Percentiles rank a stretch among this genome's conserved stretches.
Evolutionary conservation across 1,140 invertebrate genomes (phyloP).

Genomic region (Apocrypta bakeri): DNA sequence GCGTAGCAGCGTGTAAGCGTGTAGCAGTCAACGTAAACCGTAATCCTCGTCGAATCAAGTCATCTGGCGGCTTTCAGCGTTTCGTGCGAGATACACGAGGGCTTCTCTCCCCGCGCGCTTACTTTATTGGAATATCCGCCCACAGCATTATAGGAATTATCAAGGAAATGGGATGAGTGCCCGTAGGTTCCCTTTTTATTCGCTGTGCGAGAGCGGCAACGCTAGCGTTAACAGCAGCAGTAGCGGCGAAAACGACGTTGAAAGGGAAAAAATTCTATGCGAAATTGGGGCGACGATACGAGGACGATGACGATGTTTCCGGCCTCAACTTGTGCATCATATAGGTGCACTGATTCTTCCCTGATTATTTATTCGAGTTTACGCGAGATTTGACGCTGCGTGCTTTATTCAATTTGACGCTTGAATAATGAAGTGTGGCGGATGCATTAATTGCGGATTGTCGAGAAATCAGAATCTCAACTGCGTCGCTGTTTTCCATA

Average conservation of each 20-base stretch:
- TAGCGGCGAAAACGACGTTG: slow-evolving; percentile 3
- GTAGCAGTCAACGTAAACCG: slow-evolving; percentile 59
- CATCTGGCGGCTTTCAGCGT: slow-evolving; percentile 61
- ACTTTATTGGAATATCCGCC: slow-evolving; percentile 75
- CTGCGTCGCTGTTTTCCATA: no score
- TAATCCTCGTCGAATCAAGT: slow-evolving; percentile 66
- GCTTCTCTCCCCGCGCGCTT: slow-evolving; percentile 57
- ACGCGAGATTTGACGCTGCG: background rate
- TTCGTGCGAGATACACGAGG: slow-evolving; percentile 49
- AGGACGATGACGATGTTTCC: slow-evolving; percentile 22
- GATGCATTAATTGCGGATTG: no score
- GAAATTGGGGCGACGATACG: slow-evolving; percentile 24
- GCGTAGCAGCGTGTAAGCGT: background rate
- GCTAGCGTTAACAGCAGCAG: no score
- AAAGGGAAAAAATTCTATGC: slow-evolving; percentile 32
- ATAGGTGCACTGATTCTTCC: background rate
- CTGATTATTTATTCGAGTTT: slow-evolving; percentile 28
- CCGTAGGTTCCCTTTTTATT: slow-evolving; percentile 57
- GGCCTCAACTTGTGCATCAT: no score
- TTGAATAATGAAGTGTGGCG: no score
- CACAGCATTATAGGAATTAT: slow-evolving; percentile 74
- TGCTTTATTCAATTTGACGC: no score
- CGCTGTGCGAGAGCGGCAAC: slow-evolving; percentile 30
- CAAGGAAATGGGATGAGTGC: slow-evolving; percentile 72
- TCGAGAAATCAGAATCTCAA: no score